phyloP scores from a whole-genome alignment of 1,140 invertebrate species.

The Spodoptera litura region DNA sequence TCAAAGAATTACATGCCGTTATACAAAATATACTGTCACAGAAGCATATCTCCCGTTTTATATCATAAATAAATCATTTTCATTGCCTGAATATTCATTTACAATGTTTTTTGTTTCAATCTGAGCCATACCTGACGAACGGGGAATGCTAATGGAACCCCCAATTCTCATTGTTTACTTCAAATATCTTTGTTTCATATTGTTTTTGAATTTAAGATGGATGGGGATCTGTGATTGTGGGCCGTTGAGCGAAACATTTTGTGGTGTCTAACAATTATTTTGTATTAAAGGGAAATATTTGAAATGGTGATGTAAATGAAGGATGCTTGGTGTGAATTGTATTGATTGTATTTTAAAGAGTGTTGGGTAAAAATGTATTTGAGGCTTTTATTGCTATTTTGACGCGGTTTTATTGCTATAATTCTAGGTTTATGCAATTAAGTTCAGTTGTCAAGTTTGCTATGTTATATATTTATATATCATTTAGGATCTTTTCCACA shows the following conservation, averaged over 20 bases:
- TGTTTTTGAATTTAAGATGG: constrained; percentile 8
- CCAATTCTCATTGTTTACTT: constrained; percentile 38
- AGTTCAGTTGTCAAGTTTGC: too few relatives aligned
- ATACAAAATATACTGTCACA: not conserved
- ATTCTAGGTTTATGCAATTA: too few relatives aligned
- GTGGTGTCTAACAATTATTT: not conserved
- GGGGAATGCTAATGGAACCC: constrained; percentile 40
- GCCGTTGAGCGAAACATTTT: not conserved
- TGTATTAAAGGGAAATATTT: not conserved
- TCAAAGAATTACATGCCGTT: constrained; percentile 8
- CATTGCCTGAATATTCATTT: constrained; percentile 58
- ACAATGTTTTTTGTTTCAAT: constrained; percentile 41
- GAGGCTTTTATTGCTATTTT: too few relatives aligned
- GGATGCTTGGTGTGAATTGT: not conserved
- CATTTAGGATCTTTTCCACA: too few relatives aligned
- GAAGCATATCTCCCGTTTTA: not conserved
- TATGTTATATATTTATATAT: too few relatives aligned
- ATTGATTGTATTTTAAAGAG: not conserved
- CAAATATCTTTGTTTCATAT: constrained; percentile 32
- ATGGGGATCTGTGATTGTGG: not conserved
- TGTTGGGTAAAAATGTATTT: not conserved
- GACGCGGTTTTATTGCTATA: too few relatives aligned
- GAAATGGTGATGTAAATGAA: not conserved
- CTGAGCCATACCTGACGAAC: constrained; percentile 2
- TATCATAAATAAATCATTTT: constrained; percentile 55